These are phyloP conservation scores for Asteroscopus sphinx DNA, from an alignment of 2,888 invertebrate genomes.

Conservation along the genomic window DNA sequence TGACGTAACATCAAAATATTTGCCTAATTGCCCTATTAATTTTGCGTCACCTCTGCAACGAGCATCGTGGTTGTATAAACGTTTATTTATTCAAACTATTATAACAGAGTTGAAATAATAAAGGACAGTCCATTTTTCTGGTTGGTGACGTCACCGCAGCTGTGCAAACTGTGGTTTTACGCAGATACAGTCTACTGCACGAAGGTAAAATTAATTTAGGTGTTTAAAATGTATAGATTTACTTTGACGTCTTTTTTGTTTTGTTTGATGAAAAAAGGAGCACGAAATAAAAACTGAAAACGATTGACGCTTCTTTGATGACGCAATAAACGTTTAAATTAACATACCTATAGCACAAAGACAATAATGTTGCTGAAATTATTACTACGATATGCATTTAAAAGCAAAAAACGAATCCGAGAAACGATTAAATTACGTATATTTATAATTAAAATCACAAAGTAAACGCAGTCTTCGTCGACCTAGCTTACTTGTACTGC, in stretches of 20 bases:
- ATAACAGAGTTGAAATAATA: constrained; percentile 46
- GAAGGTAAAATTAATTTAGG: constrained; percentile 25
- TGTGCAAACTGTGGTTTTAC: constrained; percentile 67
- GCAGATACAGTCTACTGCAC: constrained; percentile 61
- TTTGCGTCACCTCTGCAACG: constrained; percentile 59
- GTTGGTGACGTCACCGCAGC: constrained; percentile 68
- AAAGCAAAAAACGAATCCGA: constrained; percentile 25
- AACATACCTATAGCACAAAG: constrained; percentile 46
- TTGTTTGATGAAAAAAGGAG: constrained; percentile 13
- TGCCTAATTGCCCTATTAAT: constrained; percentile 58
- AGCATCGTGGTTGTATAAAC: constrained; percentile 17
- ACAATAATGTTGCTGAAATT: constrained; percentile 19
- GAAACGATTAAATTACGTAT: constrained; percentile 27
- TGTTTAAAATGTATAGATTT: constrained; percentile 36
- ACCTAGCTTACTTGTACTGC: too few species aligned
- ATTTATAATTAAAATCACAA: too few species aligned
- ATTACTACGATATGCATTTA: constrained; percentile 14
- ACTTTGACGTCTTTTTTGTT: constrained; percentile 41
- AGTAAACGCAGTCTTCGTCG: too few species aligned
- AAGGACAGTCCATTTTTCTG: constrained; percentile 53
- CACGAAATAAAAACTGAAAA: constrained; percentile 21
- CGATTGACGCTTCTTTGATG: constrained; percentile 15
- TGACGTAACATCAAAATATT: constrained; percentile 60
- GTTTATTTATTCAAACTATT: constrained; percentile 46
- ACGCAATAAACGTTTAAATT: constrained; percentile 24